A percentile compares a stretch with the other conserved stretches of the same genome.
Conservation (phyloP, 92 coral and sea anemone species). For the Meandrina meandrites region DNA sequence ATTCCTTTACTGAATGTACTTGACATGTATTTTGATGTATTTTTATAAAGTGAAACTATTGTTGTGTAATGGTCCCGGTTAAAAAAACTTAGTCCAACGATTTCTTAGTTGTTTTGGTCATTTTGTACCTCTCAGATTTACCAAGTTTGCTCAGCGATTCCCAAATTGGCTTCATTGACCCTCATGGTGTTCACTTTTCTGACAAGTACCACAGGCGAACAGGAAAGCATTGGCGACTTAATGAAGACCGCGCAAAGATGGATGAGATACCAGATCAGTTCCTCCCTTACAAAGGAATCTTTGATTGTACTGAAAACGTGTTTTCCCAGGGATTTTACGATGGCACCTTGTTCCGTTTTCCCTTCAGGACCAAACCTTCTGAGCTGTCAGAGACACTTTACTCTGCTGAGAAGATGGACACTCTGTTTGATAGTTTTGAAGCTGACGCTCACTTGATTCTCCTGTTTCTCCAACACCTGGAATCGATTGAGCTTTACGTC, state of each 20-base stretch:
- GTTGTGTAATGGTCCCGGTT: too few species aligned
- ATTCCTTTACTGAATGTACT: too few species aligned
- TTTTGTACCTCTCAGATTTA: slow-evolving; percentile 30
- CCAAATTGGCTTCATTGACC: slow-evolving; percentile 57
- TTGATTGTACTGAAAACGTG: slow-evolving; percentile 27
- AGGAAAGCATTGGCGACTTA: slow-evolving; percentile 38
- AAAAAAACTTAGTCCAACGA: too few species aligned
- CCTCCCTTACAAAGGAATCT: slow-evolving; percentile 59
- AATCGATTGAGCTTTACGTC: slow-evolving; percentile 61
- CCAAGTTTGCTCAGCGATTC: slow-evolving; percentile 61
- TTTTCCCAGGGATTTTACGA: slow-evolving; percentile 46
- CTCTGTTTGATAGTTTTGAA: slow-evolving; percentile 62
- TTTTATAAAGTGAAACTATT: too few species aligned
- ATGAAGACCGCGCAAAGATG: slow-evolving; percentile 17
- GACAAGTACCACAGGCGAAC: slow-evolving; percentile 9
- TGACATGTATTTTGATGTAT: too few species aligned
- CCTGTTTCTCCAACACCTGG: slow-evolving; percentile 73
- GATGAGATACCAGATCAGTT: slow-evolving; percentile 54
- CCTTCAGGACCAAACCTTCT: slow-evolving; percentile 67
- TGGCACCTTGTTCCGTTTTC: slow-evolving; percentile 85
- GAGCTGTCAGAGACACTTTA: slow-evolving; percentile 67
- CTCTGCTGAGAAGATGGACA: slow-evolving; percentile 63
- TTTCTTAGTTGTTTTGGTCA: too few species aligned
- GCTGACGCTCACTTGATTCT: slow-evolving; percentile 70
- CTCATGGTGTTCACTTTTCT: slow-evolving; percentile 29